Base-by-base conservation (phyloP, 2,888 invertebrate species). In the Cataglyphis rosenhaueri region DNA sequence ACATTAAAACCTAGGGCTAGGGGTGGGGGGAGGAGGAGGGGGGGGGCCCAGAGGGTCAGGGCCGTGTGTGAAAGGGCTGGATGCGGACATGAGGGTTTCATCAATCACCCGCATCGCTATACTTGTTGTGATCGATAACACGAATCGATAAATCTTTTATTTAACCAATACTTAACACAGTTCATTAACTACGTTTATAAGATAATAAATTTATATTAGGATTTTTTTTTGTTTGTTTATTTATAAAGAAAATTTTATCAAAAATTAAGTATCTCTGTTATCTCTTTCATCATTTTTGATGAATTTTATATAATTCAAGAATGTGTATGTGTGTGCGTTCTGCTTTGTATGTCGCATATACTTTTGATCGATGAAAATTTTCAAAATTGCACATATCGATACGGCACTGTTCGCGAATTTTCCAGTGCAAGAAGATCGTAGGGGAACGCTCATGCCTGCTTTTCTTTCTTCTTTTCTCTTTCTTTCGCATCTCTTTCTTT, bases 1-100 rank as follows among this genome's bases (percentile, higher is more conserved):
- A 88, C 89, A 89, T 90, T 90, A 91, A 92, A 91, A 90, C 90
- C 41, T 41, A 25, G 41, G 88, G 87, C 87, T 82, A 73, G 82
- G 21, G 21, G n/a, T n/a, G n/a, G 21, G 21, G 21, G 0, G 21
- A 21, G 21, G 21, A n/a, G n/a, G 81, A 83, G 86, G 82, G 66
- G 82, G 81, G 83, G 86, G 82, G 66, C 73, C 78, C 75, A 21
- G 86, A 86, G 85, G 86, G 87, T 87, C 86, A 86, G 82, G 85
- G 87, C 84, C 88, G 87, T 87, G 87, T 68, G 84, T 81, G 83
- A 79, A 73, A 84, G 85, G 81, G 81, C 82, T 84, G 12, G 21
- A 21, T 21, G 21, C 41, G 32, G 18, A 6, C 57, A 78, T 78
- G 78, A 78, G 32, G 59, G 70, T 78, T 78, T 71, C 59, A 71